Evolutionary conservation across 2,888 invertebrate genomes (phyloP).

Genomic region (Drosophila sordidapex): DNA sequence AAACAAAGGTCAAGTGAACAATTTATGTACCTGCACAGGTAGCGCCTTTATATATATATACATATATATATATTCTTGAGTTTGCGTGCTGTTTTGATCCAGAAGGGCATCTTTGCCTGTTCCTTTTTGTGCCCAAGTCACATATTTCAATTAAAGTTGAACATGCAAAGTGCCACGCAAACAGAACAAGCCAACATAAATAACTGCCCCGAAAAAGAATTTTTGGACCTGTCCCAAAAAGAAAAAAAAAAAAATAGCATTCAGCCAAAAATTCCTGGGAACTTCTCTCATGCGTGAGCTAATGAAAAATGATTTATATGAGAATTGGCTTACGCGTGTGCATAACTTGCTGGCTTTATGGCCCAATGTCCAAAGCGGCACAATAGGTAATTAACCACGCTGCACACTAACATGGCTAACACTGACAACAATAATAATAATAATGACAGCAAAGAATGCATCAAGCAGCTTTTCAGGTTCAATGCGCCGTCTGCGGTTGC

Average conservation of each 20-base stretch:
- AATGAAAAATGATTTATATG: conserved; percentile 77
- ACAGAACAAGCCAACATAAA: conserved; percentile 5
- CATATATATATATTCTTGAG: conserved; percentile 34
- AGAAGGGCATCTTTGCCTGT: conserved; percentile 23
- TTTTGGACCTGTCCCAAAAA: conserved; percentile 29
- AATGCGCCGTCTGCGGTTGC: conserved; percentile 62
- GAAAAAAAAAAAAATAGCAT: background rate
- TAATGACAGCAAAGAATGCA: conserved; percentile 54
- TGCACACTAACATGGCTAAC: conserved; percentile 37
- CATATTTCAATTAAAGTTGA: conserved; percentile 75
- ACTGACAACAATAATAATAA: conserved; percentile 18
- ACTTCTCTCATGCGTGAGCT: conserved; percentile 58
- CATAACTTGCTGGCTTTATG: conserved; percentile 60
- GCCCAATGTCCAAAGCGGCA: conserved; percentile 20
- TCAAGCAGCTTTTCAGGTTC: conserved; percentile 61
- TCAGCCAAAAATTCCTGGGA: conserved; percentile 28
- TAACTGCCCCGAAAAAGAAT: conserved; percentile 23
- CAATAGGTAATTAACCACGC: conserved; percentile 70
- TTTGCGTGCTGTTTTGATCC: conserved; percentile 50
- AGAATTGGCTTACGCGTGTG: conserved; percentile 45
- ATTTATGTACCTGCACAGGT: conserved; percentile 37
- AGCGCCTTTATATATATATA: background rate
- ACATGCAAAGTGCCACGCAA: conserved; percentile 62
- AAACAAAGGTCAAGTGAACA: conserved; percentile 67
- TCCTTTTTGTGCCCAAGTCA: conserved; percentile 48